Base-by-base conservation (phyloP, 2,888 invertebrate species). In the Ophion obscuratus region DNA sequence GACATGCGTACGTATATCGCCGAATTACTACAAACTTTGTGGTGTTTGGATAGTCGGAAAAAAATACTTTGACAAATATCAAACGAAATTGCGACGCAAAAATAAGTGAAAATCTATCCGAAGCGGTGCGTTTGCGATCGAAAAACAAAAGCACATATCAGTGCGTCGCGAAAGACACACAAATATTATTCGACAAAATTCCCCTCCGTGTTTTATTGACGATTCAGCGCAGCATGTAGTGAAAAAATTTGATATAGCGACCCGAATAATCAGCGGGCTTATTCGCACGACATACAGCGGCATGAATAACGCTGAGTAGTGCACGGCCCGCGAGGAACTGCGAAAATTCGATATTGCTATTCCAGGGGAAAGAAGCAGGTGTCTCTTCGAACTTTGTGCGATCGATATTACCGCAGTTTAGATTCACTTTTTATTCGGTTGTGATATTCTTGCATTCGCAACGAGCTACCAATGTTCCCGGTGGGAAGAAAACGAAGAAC, bases 281-380 rank as follows among this genome's bases (percentile, higher is more conserved):
- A n/a, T 31, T 57, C 59, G 36, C 57, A n/a, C 20, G 73, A 59
- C 36, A 0, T 17, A 17, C 53, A 59, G 36, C 36, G 31, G 3
- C 24, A 78, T 87, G 62, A 87, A 87, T 87, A 87, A 81, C 83
- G 68, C 44, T n/a, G 68, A 47, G 47, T 7, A 7, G 6, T 78
- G 53, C 47, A 64, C 27, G 57, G 27, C 14, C 20, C 66, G n/a
- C 24, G 17, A 31, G 59, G 53, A 78, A 76, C 53, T 67, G 57
- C 24, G 62, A 77, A 62, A 68, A 75, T 81, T 86, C 86, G 84
- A 86, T 86, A 83, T 61, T 24, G 70, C 47, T 78, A 68, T 70
- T 70, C 36, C 47, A 20, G 31, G 62, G 87, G 85, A 87, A 85
- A 81, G 14, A 44, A 67, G 73, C 87, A 85, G 81, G 71, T 85